Percentiles rank a stretch among this genome's conserved stretches.
Evolutionary conservation across 1,140 invertebrate species (phyloP).

Genomic region (Hylyphantes graminicola): DNA sequence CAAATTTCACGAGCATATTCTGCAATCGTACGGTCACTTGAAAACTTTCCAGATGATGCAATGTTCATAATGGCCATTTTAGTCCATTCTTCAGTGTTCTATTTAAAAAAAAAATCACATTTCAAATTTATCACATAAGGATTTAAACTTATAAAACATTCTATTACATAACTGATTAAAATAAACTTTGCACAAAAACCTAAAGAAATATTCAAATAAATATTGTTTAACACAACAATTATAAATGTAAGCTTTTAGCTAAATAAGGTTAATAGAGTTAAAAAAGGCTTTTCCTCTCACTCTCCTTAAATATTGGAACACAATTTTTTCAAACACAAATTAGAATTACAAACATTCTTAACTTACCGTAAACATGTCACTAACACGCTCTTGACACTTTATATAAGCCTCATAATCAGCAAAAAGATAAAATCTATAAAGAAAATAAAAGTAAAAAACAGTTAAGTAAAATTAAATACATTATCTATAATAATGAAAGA

Average conservation of each 20-base stretch:
- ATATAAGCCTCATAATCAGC: conserved; percentile 98
- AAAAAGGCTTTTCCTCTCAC: background rate
- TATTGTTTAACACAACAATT: too few relatives aligned
- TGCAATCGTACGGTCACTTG: conserved; percentile 96
- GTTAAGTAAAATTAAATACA: background rate
- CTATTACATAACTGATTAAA: too few relatives aligned
- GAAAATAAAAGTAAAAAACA: background rate
- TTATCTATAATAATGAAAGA: too few relatives aligned
- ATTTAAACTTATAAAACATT: background rate
- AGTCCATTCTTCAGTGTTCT: conserved; percentile 93
- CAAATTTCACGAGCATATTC: conserved; percentile 98
- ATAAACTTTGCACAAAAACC: too few relatives aligned
- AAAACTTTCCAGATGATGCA: conserved; percentile 97
- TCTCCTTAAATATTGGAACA: background rate
- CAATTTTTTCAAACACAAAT: background rate
- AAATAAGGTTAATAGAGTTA: background rate
- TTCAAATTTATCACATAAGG: background rate
- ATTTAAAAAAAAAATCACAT: conserved; percentile 62
- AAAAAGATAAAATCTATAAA: conserved; percentile 80
- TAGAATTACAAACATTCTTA: background rate
- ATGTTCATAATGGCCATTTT: conserved; percentile 97
- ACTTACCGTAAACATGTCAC: conserved; percentile 70
- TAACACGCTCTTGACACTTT: conserved; percentile 90
- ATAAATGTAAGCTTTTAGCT: background rate
- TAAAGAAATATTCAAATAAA: too few relatives aligned